A percentile compares a stretch with the other conserved stretches of the same genome.
Evolutionary conservation across 2,888 invertebrate genomes (phyloP).

Genomic region (Scrobipalpa costella): DNA sequence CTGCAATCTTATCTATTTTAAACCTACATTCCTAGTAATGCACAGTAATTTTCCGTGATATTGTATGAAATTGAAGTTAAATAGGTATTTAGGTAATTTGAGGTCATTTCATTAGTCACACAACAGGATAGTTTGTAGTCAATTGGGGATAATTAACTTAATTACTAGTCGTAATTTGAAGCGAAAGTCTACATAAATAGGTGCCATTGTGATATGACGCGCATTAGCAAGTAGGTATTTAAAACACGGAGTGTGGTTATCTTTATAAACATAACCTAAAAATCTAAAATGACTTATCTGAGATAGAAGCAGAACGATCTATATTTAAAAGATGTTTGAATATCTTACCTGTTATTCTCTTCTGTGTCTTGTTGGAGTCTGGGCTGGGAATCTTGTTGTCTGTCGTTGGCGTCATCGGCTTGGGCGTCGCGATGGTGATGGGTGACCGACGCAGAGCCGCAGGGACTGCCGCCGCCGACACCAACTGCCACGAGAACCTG

Average conservation of each 20-base stretch:
- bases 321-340: conserved; percentile 20
- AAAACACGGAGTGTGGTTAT: not conserved
- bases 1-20: not conserved
- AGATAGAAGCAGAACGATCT: not conserved
- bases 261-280: conserved; percentile 17
- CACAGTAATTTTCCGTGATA: no score
- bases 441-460: conserved; percentile 69
- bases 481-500: conserved; percentile 78
- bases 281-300: not conserved
- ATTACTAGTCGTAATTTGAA: not conserved
- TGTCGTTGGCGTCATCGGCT: conserved; percentile 53
- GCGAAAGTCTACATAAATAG: not conserved
- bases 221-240: not conserved
- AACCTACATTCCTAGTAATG: not conserved
- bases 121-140: not conserved
- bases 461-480: conserved; percentile 69
- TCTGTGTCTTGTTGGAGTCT: conserved; percentile 76
- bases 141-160: conserved; percentile 8
- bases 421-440: conserved; percentile 63
- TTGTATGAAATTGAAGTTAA: no score
- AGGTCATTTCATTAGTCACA: not conserved
- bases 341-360: conserved; percentile 82
- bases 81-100: not conserved
- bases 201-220: not conserved
- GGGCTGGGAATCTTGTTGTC: conserved; percentile 69